Percentiles rank a stretch among this genome's conserved stretches.
These are phyloP conservation scores for Loxodonta africana DNA, from an alignment of 2,113 vertebrate species.

Conservation along the genomic window DNA sequence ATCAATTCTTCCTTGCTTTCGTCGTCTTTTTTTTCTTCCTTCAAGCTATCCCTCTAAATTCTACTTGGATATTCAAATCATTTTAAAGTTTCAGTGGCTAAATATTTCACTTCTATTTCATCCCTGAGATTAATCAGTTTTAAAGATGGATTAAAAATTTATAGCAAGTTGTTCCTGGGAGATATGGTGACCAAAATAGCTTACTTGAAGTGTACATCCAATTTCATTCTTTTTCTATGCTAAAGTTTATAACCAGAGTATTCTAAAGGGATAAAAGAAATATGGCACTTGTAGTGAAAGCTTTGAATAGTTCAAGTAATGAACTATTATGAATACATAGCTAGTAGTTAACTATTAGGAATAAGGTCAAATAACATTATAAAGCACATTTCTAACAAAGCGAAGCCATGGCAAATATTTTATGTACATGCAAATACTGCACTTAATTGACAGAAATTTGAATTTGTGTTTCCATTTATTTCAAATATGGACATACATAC, in stretches of 20 bases:
- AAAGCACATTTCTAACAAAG: slow-evolving; percentile 35
- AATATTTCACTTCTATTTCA: slow-evolving; percentile 57
- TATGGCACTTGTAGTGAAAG: background rate
- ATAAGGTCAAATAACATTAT: slow-evolving; percentile 34
- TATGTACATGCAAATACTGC: background rate
- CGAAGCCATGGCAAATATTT: background rate
- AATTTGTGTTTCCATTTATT: slow-evolving; percentile 44
- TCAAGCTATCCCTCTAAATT: background rate
- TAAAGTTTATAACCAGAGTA: slow-evolving; percentile 39
- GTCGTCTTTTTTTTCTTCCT: background rate
- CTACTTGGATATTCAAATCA: slow-evolving; percentile 64
- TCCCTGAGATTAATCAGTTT: slow-evolving; percentile 44
- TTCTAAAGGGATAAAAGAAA: slow-evolving; percentile 28
- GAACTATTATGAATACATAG: background rate
- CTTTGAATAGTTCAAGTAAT: background rate
- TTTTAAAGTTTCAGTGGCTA: slow-evolving; percentile 42
- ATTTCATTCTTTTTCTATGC: slow-evolving; percentile 53
- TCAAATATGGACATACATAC: slow-evolving; percentile 7
- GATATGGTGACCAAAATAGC: slow-evolving; percentile 51
- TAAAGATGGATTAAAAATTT: slow-evolving; percentile 71
- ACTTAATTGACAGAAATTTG: background rate
- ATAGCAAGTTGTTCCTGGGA: slow-evolving; percentile 52
- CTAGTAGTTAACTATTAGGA: slow-evolving; percentile 5
- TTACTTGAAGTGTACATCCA: slow-evolving; percentile 18
- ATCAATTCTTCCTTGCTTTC: background rate